Conservation (phyloP, 1,140 invertebrate species). For the Idris sp. region DNA sequence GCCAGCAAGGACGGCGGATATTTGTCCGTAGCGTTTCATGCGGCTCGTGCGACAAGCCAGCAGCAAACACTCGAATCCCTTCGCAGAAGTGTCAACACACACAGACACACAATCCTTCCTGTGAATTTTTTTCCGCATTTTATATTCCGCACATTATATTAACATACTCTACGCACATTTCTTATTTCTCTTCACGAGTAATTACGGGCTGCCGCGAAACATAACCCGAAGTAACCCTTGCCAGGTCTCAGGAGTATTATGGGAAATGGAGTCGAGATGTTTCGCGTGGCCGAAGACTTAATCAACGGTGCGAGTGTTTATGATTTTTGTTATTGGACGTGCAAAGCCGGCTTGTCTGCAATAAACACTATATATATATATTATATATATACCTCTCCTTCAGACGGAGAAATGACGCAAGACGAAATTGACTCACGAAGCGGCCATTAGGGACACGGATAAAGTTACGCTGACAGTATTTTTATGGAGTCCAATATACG, state of each 20-base stretch:
- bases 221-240: slow-evolving; percentile 50
- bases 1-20: not conserved
- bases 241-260: slow-evolving; percentile 70
- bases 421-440: slow-evolving; percentile 52
- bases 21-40: not conserved
- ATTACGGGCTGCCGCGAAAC: slow-evolving; percentile 53
- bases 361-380: no score
- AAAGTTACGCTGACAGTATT: slow-evolving; percentile 19
- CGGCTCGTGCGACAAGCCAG: slow-evolving; percentile 27
- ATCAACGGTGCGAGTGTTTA: slow-evolving; percentile 77
- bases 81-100: no score
- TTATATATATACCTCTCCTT: no score
- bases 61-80: slow-evolving; percentile 27
- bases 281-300: slow-evolving; percentile 69
- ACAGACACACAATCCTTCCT: no score
- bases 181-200: slow-evolving; percentile 39
- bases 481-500: no score
- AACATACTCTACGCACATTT: slow-evolving; percentile 31
- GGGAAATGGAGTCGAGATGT: slow-evolving; percentile 65
- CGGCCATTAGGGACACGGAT: slow-evolving; percentile 40
- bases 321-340: slow-evolving; percentile 78
- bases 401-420: slow-evolving; percentile 38
- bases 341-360: no score
- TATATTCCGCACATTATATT: no score
- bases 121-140: no score